phyloP scores from a whole-genome alignment of 2,888 invertebrate species.

The Idaea straminata region DNA sequence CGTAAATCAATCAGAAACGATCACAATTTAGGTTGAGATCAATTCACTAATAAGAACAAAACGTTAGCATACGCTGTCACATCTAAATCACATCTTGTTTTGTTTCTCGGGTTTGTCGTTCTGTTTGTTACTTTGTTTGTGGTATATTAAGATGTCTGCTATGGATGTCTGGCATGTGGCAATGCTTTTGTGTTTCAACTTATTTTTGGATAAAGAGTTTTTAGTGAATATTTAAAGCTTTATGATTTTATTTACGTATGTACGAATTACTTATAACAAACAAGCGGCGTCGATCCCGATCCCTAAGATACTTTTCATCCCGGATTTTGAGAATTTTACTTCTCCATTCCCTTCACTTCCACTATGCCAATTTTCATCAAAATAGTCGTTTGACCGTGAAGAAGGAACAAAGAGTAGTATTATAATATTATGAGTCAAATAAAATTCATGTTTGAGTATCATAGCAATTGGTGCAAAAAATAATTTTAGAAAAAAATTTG shows the following conservation, averaged over 20 bases:
- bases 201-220: constrained; percentile 14
- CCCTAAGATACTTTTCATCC: no score
- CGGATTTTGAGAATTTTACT: no score
- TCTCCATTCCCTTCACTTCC: no score
- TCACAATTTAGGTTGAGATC: constrained; percentile 65
- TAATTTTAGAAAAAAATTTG: no score
- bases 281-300: no score
- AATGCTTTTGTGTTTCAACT: constrained; percentile 24
- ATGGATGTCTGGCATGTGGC: constrained; percentile 32
- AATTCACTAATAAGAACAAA: constrained; percentile 37
- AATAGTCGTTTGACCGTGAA: no score
- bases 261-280: no score
- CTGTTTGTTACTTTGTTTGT: constrained; percentile 36
- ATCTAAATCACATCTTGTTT: constrained; percentile 62
- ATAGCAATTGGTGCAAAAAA: no score
- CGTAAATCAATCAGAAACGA: constrained; percentile 67
- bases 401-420: no score
- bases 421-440: no score
- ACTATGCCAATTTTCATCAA: no score
- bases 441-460: no score
- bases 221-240: constrained; percentile 23
- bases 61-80: constrained; percentile 32
- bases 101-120: constrained; percentile 39
- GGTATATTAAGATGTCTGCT: constrained; percentile 46
- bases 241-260: not conserved